Conservation (phyloP, 2,113 vertebrate genomes). For the Centropus bengalensis region DNA sequence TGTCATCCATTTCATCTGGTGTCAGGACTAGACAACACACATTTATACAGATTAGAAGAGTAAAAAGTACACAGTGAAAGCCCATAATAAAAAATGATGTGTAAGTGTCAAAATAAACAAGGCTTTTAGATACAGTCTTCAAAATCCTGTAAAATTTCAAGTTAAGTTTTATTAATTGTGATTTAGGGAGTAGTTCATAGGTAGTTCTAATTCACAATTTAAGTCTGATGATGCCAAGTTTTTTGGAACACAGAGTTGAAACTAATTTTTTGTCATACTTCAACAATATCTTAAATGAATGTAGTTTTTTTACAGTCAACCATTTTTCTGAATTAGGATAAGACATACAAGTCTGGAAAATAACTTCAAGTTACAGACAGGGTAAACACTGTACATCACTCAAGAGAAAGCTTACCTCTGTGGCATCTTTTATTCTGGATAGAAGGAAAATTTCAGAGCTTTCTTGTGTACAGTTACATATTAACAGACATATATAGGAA, state of each 20-base stretch:
- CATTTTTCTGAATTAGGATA: neutral
- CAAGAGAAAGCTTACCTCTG: neutral
- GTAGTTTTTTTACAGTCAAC: neutral
- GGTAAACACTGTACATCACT: neutral
- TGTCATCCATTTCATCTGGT: constrained; percentile 7
- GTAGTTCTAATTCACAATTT: neutral
- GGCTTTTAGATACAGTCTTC: neutral
- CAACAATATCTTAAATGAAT: neutral
- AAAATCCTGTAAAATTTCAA: neutral
- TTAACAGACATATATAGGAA: neutral
- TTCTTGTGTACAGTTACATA: neutral
- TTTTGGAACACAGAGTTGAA: neutral
- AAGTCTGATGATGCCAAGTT: neutral
- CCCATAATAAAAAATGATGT: neutral
- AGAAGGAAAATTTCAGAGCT: neutral
- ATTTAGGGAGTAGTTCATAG: neutral
- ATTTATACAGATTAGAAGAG: neutral
- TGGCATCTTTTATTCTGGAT: neutral
- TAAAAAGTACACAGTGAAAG: neutral
- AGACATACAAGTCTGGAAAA: neutral
- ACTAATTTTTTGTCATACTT: neutral
- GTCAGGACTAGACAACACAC: neutral
- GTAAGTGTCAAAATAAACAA: neutral
- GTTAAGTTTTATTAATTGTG: neutral
- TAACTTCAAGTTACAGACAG: neutral